Base-by-base conservation (phyloP, 1,140 invertebrate genomes). In the Prorops nasuta region DNA sequence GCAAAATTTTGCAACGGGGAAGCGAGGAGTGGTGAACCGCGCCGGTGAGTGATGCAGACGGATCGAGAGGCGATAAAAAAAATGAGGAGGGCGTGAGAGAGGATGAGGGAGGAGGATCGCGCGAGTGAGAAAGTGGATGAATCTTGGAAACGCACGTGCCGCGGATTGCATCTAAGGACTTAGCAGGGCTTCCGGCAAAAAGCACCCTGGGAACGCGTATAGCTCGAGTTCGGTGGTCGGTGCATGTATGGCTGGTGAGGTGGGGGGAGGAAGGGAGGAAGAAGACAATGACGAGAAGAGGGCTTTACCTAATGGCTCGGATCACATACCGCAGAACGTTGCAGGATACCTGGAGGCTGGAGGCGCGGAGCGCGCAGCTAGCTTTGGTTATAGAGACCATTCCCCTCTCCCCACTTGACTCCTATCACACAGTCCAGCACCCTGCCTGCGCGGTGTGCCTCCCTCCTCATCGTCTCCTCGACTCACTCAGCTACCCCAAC, bases 81-180 rank as follows among this genome's bases (percentile, higher is more conserved):
- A n/a, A n/a, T n/a, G n/a, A n/a, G n/a, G n/a, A n/a, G n/a, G n/a
- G n/a, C n/a, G n/a, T n/a, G n/a, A n/a, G n/a, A n/a, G n/a, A n/a
- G n/a, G n/a, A n/a, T n/a, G n/a, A n/a, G n/a, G n/a, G n/a, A n/a
- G n/a, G n/a, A n/a, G n/a, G n/a, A n/a, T n/a, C n/a, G n/a, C n/a
- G n/a, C n/a, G n/a, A n/a, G n/a, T n/a, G n/a, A n/a, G 44, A 37
- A 52, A 54, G 54, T 51, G 51, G 54, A 48, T 56, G 60, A 65
- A 69, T 65, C 60, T 64, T 64, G 16, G 61, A 66, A 69, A 67
- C 60, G 68, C 58, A 63, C 71, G 71, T 73, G 71, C 61, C 63
- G 49, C 24, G 56, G 68, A 71, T 67, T 71, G 60, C 63, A 63
- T 47, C 48, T 24, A 40, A 38, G 57, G 66, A 58, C 66, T 72